These are phyloP conservation scores for Salmo trutta DNA, from an alignment of 2,797 vertebrate species.

Conservation along the genomic window DNA sequence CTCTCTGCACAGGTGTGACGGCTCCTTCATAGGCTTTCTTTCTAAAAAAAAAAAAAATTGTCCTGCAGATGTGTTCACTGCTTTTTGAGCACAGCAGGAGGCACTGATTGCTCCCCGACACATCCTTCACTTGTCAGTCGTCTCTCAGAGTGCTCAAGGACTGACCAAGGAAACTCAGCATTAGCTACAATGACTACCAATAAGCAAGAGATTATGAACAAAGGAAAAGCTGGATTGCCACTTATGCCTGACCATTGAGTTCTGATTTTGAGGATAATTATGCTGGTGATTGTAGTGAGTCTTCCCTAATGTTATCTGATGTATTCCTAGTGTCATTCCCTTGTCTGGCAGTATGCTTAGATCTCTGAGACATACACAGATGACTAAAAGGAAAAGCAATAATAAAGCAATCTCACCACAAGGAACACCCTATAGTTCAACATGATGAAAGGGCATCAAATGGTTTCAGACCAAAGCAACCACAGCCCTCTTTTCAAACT, in stretches of 20 bases:
- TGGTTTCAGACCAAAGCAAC: not conserved
- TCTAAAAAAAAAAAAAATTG: not conserved
- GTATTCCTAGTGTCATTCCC: conserved; percentile 1
- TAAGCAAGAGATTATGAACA: conserved; percentile 38
- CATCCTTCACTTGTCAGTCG: conserved; percentile 57
- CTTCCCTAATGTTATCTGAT: not conserved
- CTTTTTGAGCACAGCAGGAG: conserved; percentile 60
- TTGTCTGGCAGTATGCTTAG: not conserved
- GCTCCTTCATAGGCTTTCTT: conserved; percentile 25
- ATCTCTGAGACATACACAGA: not conserved
- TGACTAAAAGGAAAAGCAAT: not conserved
- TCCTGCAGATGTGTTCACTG: conserved; percentile 48
- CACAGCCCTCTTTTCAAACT: conserved; percentile 24
- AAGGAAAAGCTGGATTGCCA: conserved; percentile 19
- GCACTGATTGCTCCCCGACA: conserved; percentile 55
- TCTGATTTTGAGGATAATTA: not conserved
- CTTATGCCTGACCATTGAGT: not conserved
- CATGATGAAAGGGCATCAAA: not conserved
- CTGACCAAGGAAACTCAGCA: conserved; percentile 53
- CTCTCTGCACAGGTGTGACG: conserved; percentile 36
- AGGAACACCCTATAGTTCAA: not conserved
- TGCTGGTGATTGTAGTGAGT: not conserved
- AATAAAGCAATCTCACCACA: not conserved
- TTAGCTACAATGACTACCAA: conserved; percentile 47
- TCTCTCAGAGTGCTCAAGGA: conserved; percentile 56